phyloP scores from a whole-genome alignment of 1,140 invertebrate genomes.

The Conopomorpha cramerella region DNA sequence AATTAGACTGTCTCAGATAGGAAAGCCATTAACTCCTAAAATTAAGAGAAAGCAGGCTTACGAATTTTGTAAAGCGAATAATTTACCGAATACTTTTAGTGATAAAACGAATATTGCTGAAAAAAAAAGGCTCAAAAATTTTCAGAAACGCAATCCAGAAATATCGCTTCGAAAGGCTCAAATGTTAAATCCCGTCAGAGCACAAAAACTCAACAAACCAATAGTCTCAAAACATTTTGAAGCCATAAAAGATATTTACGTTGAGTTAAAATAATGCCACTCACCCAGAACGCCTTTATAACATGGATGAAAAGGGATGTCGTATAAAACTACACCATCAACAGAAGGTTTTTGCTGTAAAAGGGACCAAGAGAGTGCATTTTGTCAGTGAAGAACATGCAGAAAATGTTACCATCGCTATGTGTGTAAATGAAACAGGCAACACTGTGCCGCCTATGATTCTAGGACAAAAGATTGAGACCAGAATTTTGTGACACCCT shows the following conservation, averaged over 20 bases:
- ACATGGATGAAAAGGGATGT: constrained; percentile 29
- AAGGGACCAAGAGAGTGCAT: constrained; percentile 21
- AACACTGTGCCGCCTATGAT: constrained; percentile 27
- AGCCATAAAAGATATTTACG: constrained; percentile 10
- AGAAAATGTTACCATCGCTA: constrained; percentile 29
- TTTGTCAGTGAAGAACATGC: constrained; percentile 20
- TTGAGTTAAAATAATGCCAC: constrained; percentile 11
- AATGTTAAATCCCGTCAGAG: constrained; percentile 13
- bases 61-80: constrained; percentile 5
- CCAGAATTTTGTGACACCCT: constrained; percentile 16
- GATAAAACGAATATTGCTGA: too few relatives aligned
- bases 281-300: constrained; percentile 19
- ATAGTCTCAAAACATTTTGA: constrained; percentile 13
- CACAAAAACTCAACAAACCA: constrained; percentile 15
- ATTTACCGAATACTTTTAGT: too few relatives aligned
- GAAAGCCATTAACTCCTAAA: too few relatives aligned
- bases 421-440: constrained; percentile 29
- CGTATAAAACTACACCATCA: constrained; percentile 15
- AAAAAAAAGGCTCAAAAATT: constrained; percentile 1
- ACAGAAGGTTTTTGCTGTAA: constrained; percentile 17
- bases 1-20: too few relatives aligned
- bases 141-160: constrained; percentile 9
- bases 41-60: too few relatives aligned
- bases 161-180: constrained; percentile 11
- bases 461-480: constrained; percentile 15